Evolutionary conservation across 2,113 vertebrate genomes (phyloP).

Genomic region (Poeciliopsis prolifica): DNA sequence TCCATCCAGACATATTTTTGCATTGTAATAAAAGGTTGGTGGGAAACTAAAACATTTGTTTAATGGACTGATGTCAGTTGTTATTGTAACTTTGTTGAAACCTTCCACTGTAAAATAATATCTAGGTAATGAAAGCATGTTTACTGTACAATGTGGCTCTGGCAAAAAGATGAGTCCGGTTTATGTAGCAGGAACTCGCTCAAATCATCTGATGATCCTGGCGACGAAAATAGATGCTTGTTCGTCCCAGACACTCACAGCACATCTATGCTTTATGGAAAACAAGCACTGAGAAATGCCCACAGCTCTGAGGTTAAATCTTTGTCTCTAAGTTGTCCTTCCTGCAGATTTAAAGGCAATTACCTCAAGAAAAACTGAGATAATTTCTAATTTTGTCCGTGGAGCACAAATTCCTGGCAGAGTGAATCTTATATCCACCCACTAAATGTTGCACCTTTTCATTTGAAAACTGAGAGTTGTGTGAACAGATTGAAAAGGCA

Average conservation of each 20-base stretch:
- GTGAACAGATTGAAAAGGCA: slow-evolving; percentile 19
- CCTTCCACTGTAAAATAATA: slow-evolving; percentile 64
- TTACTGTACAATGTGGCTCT: slow-evolving; percentile 69
- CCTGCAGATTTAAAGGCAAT: slow-evolving; percentile 12
- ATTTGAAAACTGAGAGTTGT: slow-evolving; percentile 14
- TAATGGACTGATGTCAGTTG: slow-evolving; percentile 60
- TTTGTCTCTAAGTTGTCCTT: slow-evolving; percentile 35
- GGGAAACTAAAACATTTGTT: slow-evolving; percentile 71
- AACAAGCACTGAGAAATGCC: slow-evolving; percentile 46
- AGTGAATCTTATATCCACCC: slow-evolving; percentile 32
- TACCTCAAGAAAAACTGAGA: not conserved
- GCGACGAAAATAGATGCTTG: slow-evolving; percentile 72
- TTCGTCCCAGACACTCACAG: slow-evolving; percentile 55
- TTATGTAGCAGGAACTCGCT: slow-evolving; percentile 59
- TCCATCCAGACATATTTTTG: slow-evolving; percentile 49
- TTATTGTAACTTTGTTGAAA: slow-evolving; percentile 75
- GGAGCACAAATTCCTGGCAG: slow-evolving; percentile 25
- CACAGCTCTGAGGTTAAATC: slow-evolving; percentile 53
- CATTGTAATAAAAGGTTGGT: slow-evolving; percentile 43
- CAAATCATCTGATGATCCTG: slow-evolving; percentile 68
- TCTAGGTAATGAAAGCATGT: slow-evolving; percentile 71
- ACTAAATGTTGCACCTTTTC: slow-evolving; percentile 53
- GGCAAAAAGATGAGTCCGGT: slow-evolving; percentile 51
- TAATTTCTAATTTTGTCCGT: slow-evolving; percentile 13
- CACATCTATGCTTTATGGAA: slow-evolving; percentile 45